Evolutionary conservation across 2,888 invertebrate genomes (phyloP), one percentile per base, ranked within the genome.

Genomic region (Lacanobia wlatinum): DNA sequence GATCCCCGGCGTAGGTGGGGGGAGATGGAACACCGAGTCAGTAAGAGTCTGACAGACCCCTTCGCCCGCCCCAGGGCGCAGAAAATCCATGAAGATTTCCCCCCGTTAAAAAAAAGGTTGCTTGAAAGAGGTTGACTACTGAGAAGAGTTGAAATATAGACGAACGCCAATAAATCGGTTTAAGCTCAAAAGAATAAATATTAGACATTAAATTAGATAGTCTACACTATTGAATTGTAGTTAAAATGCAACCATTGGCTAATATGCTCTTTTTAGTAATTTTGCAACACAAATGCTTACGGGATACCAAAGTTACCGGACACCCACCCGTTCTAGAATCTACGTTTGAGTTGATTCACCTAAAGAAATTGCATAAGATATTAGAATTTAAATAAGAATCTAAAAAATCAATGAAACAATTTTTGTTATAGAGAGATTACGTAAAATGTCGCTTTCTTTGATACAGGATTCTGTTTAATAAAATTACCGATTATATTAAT

Each of bases 321-420:
- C 53, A 70, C 55, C 60, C 10, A 70, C 18, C 3, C 14, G 28
- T 60, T 55, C 16, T 7, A 53, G 14, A 53, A 18, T 38, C 61
- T 34, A 64, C 1, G 23, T 16, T 18, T 38, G 50, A 80, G 56
- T 70, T 61, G 34, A 61, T 70, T 70, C 56, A 78, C 38, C 46
- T 53, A 43, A 40, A 28, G 14, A 53, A 61, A 52, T 70, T 76
- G 58, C 65, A 81, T 66, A 70, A 48, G 23, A 23, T 56, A 38
- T 48, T 23, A 55, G 5, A 67, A 53, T 69, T 48, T 18, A 43
- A 65, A 65, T 34, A 50, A 38, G 18, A 55, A 50, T 67, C 18
- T 38, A n/a, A 16, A 21, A 69, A 52, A 34, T 56, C 40, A 60
- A 40, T 28, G 23, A 3, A 34, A 18, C n/a, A 38, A 9, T 50